Percentiles rank a stretch among this genome's conserved stretches.
Evolutionary conservation across 2,888 invertebrate genomes (phyloP).

Genomic region (Lepetodrilus schrolli): DNA sequence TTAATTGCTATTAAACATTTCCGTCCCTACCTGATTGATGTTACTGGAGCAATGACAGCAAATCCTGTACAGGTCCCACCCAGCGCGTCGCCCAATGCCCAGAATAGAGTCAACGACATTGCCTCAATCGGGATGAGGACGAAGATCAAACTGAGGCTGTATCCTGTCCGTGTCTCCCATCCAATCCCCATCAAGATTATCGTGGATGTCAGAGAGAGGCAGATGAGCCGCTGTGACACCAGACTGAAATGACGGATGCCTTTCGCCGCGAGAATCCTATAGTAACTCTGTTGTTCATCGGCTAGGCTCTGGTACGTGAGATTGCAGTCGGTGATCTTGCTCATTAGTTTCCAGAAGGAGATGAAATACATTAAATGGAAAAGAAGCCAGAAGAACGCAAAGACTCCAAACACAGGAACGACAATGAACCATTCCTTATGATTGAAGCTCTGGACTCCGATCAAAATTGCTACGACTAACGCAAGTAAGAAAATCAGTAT

Average conservation of each 20-base stretch:
- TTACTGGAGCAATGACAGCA: conserved; percentile 73
- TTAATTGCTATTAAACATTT: not conserved
- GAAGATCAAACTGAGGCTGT: conserved; percentile 64
- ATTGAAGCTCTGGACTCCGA: conserved; percentile 61
- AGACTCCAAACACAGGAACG: conserved; percentile 70
- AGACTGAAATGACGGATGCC: conserved; percentile 74
- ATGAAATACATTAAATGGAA: conserved; percentile 69
- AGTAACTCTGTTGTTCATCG: conserved; percentile 61
- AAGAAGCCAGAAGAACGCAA: conserved; percentile 68
- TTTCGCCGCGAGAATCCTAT: conserved; percentile 70
- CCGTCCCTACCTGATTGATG: conserved; percentile 61
- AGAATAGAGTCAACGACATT: conserved; percentile 67
- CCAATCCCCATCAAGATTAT: conserved; percentile 65
- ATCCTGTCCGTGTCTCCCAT: conserved; percentile 70
- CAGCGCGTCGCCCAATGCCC: conserved; percentile 69
- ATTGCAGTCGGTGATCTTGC: conserved; percentile 70
- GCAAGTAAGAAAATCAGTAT: conserved; percentile 57
- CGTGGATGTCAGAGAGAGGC: conserved; percentile 64
- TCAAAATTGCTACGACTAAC: conserved; percentile 53
- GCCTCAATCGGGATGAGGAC: conserved; percentile 70
- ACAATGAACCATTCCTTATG: conserved; percentile 76
- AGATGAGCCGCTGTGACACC: conserved; percentile 69
- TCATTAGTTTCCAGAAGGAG: conserved; percentile 71
- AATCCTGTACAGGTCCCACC: conserved; percentile 75
- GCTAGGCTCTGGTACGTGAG: conserved; percentile 50